Base-by-base conservation (phyloP, 2,888 invertebrate genomes). In the Andricus curvator region DNA sequence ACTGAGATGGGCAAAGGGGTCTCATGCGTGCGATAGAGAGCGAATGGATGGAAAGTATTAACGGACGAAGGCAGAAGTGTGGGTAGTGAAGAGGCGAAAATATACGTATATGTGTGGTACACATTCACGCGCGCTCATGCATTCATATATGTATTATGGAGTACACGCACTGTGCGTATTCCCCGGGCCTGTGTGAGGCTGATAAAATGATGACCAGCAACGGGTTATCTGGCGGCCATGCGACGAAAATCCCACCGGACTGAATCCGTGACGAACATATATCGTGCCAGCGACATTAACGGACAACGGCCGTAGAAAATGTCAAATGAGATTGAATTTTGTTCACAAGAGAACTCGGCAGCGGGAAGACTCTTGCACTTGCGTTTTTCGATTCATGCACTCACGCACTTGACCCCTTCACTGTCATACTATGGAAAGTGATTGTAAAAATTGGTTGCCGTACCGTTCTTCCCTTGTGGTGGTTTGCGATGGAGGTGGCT, bases 1-100 rank as follows among this genome's bases (percentile, higher is more conserved):
- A 91, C 84, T 79, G 82, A 80, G 78, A 78, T 83, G 80, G 81
- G 82, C 80, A 83, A 82, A 80, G 79, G 80, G 79, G 74, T 64
- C 62, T n/a, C 65, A 77, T 79, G 76, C 77, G 79, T 80, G 79
- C 79, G 78, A 82, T 80, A 80, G 80, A 67, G 80, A 77, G 66
- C 76, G 60, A 78, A 80, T 41, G 25, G 29, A 74, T 77, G 77
- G 4, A 64, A 79, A 80, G 82, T 81, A 83, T 80, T 82, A 70
- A 84, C 77, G 80, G 84, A 81, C 80, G 82, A 78, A 44, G 76
- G n/a, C 44, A 82, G 77, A 60, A 80, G 77, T 68, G 80, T 60
- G 60, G 48, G 79, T 44, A 51, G 62, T 77, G 51, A 80, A 66
- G 64, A 70, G 77, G 68, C 77, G 70, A 66, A 79, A 78, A 37